Evolutionary conservation across 1,140 invertebrate species (phyloP).

Genomic region (Orussus abietinus): DNA sequence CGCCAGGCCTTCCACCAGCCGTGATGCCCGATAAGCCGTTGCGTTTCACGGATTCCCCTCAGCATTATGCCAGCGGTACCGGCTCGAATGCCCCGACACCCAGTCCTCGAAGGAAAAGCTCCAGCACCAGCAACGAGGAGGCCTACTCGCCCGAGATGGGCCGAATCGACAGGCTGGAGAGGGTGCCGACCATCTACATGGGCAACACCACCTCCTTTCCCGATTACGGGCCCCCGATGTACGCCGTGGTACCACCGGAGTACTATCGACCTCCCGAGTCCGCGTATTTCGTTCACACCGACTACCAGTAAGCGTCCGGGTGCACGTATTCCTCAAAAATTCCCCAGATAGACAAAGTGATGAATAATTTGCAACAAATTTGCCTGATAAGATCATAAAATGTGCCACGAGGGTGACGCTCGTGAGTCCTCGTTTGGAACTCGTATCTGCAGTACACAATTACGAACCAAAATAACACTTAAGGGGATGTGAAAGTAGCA

Average conservation of each 20-base stretch:
- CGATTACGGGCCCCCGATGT: constrained; percentile 44
- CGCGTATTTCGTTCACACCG: constrained; percentile 36
- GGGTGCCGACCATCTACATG: constrained; percentile 57
- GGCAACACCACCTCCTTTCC: constrained; percentile 32
- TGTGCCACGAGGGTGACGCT: too few species aligned
- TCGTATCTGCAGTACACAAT: too few species aligned
- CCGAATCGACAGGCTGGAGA: constrained; percentile 47
- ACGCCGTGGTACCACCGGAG: constrained; percentile 35
- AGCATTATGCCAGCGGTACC: constrained; percentile 56
- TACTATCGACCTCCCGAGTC: constrained; percentile 39
- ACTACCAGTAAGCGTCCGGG: constrained; percentile 49
- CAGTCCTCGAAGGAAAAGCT: constrained; percentile 66
- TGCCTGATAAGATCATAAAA: too few species aligned
- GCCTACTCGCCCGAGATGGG: constrained; percentile 43
- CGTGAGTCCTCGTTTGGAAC: too few species aligned
- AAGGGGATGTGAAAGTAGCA: too few species aligned
- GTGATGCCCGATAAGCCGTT: constrained; percentile 58
- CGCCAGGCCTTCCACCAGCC: constrained; percentile 36
- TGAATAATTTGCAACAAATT: too few species aligned
- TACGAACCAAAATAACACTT: too few species aligned
- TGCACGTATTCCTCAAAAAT: too few species aligned
- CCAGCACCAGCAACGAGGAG: constrained; percentile 61
- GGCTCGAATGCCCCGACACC: constrained; percentile 61
- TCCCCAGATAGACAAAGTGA: background rate
- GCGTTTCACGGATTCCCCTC: constrained; percentile 73